These are phyloP conservation scores for Oryzias sinensis DNA, from an alignment of 2,797 vertebrate genomes.

Conservation along the genomic window DNA sequence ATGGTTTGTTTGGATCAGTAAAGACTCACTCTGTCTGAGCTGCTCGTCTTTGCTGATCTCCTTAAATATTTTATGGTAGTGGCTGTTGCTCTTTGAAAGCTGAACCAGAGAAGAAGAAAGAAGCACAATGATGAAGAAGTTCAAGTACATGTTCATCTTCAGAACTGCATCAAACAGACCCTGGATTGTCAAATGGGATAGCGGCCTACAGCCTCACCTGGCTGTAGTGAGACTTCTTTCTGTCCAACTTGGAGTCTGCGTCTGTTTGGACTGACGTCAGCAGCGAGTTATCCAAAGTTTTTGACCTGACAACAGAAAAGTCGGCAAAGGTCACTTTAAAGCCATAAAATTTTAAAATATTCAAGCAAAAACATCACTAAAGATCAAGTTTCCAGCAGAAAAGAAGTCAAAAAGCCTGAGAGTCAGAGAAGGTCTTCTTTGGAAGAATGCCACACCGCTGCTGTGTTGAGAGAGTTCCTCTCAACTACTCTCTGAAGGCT, in stretches of 20 bases:
- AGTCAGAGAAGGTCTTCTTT: too few relatives aligned
- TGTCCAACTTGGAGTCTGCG: constrained; percentile 82
- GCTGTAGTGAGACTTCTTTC: constrained; percentile 87
- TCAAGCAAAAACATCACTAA: too few relatives aligned
- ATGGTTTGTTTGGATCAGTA: constrained; percentile 11
- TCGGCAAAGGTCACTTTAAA: not conserved
- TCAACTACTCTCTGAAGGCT: too few relatives aligned
- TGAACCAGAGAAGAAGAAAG: constrained; percentile 60
- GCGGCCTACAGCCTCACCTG: constrained; percentile 81
- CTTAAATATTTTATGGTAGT: constrained; percentile 94
- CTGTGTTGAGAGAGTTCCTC: too few relatives aligned
- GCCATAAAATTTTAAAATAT: rapidly evolving
- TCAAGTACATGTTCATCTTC: too few relatives aligned
- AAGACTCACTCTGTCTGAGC: constrained; percentile 88
- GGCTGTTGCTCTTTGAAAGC: constrained; percentile 88
- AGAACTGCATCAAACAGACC: too few relatives aligned
- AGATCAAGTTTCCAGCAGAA: too few relatives aligned
- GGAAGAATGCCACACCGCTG: too few relatives aligned
- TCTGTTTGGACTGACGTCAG: constrained; percentile 76
- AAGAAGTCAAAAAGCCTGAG: too few relatives aligned
- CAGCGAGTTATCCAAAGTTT: constrained; percentile 82
- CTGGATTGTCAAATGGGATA: not conserved
- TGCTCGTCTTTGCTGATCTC: constrained; percentile 88
- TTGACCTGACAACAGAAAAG: constrained; percentile 76
- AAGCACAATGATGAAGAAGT: not conserved